Base-by-base conservation (phyloP, 2,797 vertebrate species). In the Alcedo quadribrachys region DNA sequence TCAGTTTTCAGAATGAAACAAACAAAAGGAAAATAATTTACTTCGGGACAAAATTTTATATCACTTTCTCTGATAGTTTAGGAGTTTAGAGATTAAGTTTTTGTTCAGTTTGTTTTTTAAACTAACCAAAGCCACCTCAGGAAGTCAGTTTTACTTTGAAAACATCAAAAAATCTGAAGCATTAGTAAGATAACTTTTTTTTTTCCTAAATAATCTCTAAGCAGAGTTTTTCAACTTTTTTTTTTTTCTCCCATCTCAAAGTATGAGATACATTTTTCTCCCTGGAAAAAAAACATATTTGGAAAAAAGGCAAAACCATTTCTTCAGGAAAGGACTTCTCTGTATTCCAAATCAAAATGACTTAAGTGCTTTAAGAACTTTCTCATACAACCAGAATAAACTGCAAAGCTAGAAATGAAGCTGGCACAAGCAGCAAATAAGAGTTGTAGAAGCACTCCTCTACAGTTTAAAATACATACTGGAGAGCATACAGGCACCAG, bases 21-120 rank as follows among this genome's bases (percentile, higher is more conserved):
- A 90, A 82, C 32, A 85, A 80, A 51, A 22, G 76, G 48, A 76
- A 94, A 93, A 94, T 87, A 35, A 90, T 89, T 89, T 84, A 92
- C 67, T 60, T 76, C 32, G 6, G 19, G 32, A 69, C 7, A 24
- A 84, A 0, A 28, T 77, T 86, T 81, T 45, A 68, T 20, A 2
- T 65, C 69, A 76, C 13, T 61, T 81, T 58, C 16, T 35, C 20
- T n/a, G 68, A 30, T 6, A 15, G 8, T 13, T 5, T 8, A 75
- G 22, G 12, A 16, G 22, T 6, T 65, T 76, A 3, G 5, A 8
- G 13, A 5, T 11, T 6, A 81, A 10, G 2, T 14, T 83, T 87
- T 74, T 79, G 11, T 43, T 73, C 40, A 35, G 10, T 35, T 85
- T 37, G 11, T 0, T 5, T 83, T 89, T 87, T 57, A 35, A 40